Evolutionary conservation across 2,888 invertebrate genomes (phyloP).

Genomic region (Papilio elwesi): DNA sequence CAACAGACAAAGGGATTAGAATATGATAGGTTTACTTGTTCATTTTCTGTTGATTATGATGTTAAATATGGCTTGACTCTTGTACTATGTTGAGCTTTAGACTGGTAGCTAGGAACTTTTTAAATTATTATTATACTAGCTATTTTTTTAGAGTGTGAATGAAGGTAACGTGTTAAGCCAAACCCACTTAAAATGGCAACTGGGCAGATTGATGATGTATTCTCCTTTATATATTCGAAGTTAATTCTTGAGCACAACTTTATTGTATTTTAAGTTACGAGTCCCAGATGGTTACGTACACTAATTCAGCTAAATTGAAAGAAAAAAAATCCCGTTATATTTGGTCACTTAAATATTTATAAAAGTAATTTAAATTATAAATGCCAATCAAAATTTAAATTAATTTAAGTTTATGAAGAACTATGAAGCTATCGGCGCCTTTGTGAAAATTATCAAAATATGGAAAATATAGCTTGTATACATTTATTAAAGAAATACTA

Average conservation of each 20-base stretch:
- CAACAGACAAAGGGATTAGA: conserved; percentile 36
- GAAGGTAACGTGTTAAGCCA: too few species aligned
- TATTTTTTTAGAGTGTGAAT: too few species aligned
- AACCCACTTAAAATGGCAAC: too few species aligned
- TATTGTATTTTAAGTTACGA: background rate
- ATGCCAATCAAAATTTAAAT: conserved; percentile 20
- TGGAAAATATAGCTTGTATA: background rate
- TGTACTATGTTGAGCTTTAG: background rate
- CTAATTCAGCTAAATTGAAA: background rate
- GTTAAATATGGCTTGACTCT: background rate
- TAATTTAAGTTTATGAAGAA: conserved; percentile 5
- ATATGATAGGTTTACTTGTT: conserved; percentile 28
- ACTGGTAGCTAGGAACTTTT: background rate
- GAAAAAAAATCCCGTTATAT: background rate
- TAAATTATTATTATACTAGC: too few species aligned
- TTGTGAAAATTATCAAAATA: conserved; percentile 1
- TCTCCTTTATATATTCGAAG: background rate
- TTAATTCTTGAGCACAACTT: background rate
- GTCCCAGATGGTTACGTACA: background rate
- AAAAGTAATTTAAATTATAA: conserved; percentile 29
- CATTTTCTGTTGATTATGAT: background rate
- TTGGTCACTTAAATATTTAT: conserved; percentile 1
- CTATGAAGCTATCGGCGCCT: background rate
- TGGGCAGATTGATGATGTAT: too few species aligned
- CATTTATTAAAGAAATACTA: background rate